Conservation (phyloP, 2,797 vertebrate genomes). For the Carapus acus region DNA sequence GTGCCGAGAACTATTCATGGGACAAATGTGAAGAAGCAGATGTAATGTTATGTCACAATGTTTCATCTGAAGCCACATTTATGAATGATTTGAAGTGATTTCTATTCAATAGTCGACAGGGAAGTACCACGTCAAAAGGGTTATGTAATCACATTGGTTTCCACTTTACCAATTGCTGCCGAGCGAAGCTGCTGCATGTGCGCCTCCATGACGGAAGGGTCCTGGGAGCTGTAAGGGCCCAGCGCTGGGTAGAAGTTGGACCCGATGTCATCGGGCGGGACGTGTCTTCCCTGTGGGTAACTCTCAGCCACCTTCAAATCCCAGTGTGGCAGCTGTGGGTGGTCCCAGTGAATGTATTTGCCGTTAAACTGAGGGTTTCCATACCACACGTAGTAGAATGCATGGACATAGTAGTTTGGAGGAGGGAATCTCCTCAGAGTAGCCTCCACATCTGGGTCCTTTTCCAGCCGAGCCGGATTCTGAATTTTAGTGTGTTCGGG, state of each 20-base stretch:
- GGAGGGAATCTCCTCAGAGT: conserved; percentile 70
- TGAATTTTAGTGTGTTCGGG: conserved; percentile 43
- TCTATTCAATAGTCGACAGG: too few relatives aligned
- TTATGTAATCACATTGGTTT: background rate
- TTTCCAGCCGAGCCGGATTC: conserved; percentile 22
- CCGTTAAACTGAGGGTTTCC: conserved; percentile 90
- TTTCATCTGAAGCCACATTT: too few relatives aligned
- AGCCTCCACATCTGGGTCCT: conserved; percentile 53
- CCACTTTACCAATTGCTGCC: conserved; percentile 85
- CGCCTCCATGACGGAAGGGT: conserved; percentile 83
- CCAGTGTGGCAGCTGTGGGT: conserved; percentile 88
- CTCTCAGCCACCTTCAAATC: conserved; percentile 84
- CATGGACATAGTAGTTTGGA: conserved; percentile 89
- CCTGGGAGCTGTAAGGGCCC: conserved; percentile 91
- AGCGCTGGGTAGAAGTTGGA: conserved; percentile 93
- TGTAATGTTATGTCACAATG: too few relatives aligned
- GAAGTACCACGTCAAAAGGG: too few relatives aligned
- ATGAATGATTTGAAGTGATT: too few relatives aligned
- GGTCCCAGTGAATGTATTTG: conserved; percentile 96
- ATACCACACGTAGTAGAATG: conserved; percentile 94
- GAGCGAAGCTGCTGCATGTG: conserved; percentile 92
- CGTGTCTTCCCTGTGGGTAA: conserved; percentile 84
- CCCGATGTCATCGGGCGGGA: conserved; percentile 89
- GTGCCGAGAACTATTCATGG: too few relatives aligned
- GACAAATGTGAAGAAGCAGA: too few relatives aligned